These are phyloP conservation scores for Sebastolobus alascanus DNA, from an alignment of 2,797 vertebrate genomes.

Conservation along the genomic window DNA sequence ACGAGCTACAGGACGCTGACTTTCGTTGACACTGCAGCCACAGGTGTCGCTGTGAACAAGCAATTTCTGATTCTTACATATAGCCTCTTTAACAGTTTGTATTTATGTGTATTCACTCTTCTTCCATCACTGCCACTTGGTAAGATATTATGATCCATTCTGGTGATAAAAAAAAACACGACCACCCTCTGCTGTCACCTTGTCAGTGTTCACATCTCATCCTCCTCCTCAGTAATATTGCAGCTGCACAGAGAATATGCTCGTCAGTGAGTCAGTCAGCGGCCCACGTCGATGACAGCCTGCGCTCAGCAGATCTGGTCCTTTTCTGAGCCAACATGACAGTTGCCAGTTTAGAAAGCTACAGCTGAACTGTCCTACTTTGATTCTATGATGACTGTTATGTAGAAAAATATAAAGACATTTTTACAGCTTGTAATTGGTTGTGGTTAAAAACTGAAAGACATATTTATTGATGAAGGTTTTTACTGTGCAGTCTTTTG, in stretches of 20 bases:
- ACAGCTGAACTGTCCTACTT: not conserved
- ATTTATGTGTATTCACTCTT: not conserved
- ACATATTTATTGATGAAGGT: not conserved
- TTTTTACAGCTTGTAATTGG: not conserved
- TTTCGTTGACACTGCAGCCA: too few species aligned
- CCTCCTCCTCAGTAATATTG: constrained; percentile 22
- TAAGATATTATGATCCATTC: not conserved
- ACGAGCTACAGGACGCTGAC: too few species aligned
- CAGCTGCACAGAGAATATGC: constrained; percentile 44
- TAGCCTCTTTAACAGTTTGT: not conserved
- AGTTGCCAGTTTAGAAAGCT: constrained; percentile 8
- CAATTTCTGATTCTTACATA: too few species aligned
- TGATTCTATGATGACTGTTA: not conserved
- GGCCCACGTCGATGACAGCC: not conserved
- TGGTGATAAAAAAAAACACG: too few species aligned
- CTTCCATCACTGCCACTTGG: not conserved
- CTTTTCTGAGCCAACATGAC: not conserved
- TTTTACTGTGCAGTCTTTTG: not conserved
- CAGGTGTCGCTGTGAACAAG: too few species aligned
- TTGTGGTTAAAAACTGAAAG: not conserved
- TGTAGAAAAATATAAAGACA: not conserved
- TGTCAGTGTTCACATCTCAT: not conserved
- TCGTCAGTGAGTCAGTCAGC: constrained; percentile 26
- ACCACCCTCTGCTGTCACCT: constrained; percentile 19
- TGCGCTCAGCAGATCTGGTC: constrained; percentile 2